Conservation (phyloP, 2,113 vertebrate species). For the Elaphurus davidianus region DNA sequence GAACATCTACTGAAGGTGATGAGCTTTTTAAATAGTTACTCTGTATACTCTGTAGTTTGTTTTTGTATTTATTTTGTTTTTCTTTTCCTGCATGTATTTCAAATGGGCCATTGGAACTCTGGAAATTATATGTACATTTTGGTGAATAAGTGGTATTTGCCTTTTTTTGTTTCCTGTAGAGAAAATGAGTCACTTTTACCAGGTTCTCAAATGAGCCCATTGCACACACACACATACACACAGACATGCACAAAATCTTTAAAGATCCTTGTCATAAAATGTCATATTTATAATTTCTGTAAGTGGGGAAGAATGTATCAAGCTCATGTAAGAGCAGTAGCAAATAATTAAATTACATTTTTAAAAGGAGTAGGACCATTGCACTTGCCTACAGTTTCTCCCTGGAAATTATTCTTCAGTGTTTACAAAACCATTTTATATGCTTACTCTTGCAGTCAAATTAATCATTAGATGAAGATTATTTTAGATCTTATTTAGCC, state of each 20-base stretch:
- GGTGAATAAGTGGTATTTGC: background rate
- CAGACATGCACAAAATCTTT: background rate
- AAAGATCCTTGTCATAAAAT: background rate
- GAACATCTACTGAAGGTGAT: background rate
- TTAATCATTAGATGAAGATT: background rate
- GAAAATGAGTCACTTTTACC: background rate
- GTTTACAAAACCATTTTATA: background rate
- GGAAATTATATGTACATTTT: background rate
- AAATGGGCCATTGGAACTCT: background rate
- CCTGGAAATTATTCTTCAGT: background rate
- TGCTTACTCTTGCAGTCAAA: background rate
- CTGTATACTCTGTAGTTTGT: background rate
- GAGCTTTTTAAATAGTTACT: background rate
- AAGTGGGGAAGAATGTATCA: background rate
- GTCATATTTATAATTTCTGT: background rate
- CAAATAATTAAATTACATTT: slow-evolving; percentile 1
- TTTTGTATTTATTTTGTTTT: background rate
- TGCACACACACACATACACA: background rate
- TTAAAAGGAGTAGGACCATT: background rate
- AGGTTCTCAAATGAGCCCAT: background rate
- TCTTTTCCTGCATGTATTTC: background rate
- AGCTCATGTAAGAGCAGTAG: background rate
- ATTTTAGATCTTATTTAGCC: background rate
- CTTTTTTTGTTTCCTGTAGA: background rate
- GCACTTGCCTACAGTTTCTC: background rate